phyloP scores from a whole-genome alignment of 2,113 vertebrate species.

The Cavia aperea region DNA sequence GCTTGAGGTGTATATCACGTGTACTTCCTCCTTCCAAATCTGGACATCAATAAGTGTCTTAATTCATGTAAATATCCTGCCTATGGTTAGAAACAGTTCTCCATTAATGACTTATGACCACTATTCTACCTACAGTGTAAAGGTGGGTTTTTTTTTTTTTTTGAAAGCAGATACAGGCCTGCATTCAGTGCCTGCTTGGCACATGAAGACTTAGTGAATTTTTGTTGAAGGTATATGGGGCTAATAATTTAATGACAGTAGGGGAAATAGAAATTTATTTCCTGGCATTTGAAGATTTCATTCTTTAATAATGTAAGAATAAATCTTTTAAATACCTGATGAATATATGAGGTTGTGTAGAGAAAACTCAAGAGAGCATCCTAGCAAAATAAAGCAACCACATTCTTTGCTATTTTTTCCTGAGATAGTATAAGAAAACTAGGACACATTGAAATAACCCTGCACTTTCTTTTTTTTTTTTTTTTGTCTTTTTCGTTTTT shows the following conservation, averaged over 20 bases:
- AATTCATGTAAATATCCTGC: neutral
- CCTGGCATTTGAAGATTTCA: neutral
- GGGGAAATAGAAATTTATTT: neutral
- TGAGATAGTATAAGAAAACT: neutral
- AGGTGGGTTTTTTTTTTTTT: neutral
- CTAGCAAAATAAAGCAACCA: neutral
- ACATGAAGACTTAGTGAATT: neutral
- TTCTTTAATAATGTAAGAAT: neutral
- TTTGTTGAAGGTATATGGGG: neutral
- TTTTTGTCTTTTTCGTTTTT: too few species aligned
- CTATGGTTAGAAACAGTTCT: neutral
- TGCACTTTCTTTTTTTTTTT: neutral
- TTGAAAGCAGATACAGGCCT: neutral
- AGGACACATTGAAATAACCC: neutral
- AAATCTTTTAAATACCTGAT: neutral
- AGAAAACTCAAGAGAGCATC: neutral
- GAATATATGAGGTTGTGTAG: neutral
- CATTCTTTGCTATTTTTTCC: neutral
- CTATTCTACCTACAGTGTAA: neutral
- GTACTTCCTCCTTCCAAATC: neutral
- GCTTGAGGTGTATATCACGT: neutral
- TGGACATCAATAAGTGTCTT: neutral
- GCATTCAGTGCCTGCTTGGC: neutral
- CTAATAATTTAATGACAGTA: neutral
- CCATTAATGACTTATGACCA: neutral